Evolutionary conservation across 2,797 vertebrate genomes (phyloP), one percentile per base, ranked within the genome.

Genomic region (Meda fulgida): DNA sequence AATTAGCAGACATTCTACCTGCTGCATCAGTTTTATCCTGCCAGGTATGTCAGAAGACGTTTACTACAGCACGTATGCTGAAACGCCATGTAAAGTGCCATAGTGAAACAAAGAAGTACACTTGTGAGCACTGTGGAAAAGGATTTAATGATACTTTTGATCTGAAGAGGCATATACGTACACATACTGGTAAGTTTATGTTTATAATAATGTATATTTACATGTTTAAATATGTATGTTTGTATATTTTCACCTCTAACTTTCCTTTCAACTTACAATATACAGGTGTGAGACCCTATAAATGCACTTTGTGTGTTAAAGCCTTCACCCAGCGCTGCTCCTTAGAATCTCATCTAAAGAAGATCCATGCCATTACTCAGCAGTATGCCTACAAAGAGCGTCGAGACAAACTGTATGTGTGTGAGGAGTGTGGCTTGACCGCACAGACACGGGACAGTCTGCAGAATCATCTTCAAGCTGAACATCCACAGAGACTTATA

Each of bases 131-230:
- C 93, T 97, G 96, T 1, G 96, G 94, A 63, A 97, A 96, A 90
- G 96, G 96, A 83, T 97, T 97, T 94, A 97, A 96, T 0, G 96
- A 97, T 87, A 95, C 96, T 82, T 97, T 97, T 19, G 96, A 97
- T 89, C 91, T 97, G 87, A 97, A 97, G 86, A 93, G 96, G 85
- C 96, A 96, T 0, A 93, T 96, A 82, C 94, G 96, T 87, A 97
- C 96, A 0, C 96, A 97, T 78, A 96, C 96, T 29, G 96, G 96
- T 97, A 89, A 91, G 94, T 14, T 34, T 36, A 72, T 23, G 13
- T 51, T 65, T 40, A 36, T 11, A 8, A 81, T 16, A 36, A 31
- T 14, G 1, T 23, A 46, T 58, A 71, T 13, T 11, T 38, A 58
- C 11, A 43, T n/a, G 16, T 21, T 29, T 76, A 26, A 48, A 46